Evolutionary conservation across 2,888 invertebrate species (phyloP).

Genomic region (Leptopilina myrica): DNA sequence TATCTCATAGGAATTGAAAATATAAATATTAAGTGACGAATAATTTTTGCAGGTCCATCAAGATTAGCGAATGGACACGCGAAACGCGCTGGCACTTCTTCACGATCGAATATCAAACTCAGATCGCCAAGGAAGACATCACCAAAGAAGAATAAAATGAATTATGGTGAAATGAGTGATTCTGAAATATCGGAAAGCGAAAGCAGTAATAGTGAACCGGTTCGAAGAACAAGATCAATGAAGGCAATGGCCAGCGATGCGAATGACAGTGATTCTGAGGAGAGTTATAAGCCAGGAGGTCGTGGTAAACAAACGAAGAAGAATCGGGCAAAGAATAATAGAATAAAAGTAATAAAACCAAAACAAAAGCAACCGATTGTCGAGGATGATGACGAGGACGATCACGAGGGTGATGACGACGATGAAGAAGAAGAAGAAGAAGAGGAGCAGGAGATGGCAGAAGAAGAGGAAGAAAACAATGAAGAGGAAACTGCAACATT

Average conservation of each 20-base stretch:
- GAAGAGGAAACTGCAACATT: slow-evolving; percentile 8
- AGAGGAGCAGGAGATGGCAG: slow-evolving; percentile 45
- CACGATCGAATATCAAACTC: slow-evolving; percentile 63
- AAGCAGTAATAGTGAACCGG: slow-evolving; percentile 68
- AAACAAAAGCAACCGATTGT: slow-evolving; percentile 57
- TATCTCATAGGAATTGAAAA: no score
- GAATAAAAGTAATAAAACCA: slow-evolving; percentile 53
- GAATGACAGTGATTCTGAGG: slow-evolving; percentile 78
- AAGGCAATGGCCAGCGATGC: slow-evolving; percentile 66
- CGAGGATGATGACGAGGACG: slow-evolving; percentile 59
- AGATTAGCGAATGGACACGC: slow-evolving; percentile 70
- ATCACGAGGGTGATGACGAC: slow-evolving; percentile 53
- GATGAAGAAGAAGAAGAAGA: slow-evolving; percentile 51
- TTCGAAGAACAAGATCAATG: slow-evolving; percentile 66
- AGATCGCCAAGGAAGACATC: slow-evolving; percentile 52
- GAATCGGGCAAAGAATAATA: slow-evolving; percentile 68
- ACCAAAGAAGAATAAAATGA: slow-evolving; percentile 57
- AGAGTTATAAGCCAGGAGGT: slow-evolving; percentile 78
- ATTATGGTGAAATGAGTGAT: slow-evolving; percentile 67
- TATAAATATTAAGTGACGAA: neutral
- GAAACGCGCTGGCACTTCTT: slow-evolving; percentile 60
- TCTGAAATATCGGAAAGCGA: slow-evolving; percentile 68
- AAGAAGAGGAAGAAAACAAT: slow-evolving; percentile 41
- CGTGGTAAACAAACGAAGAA: slow-evolving; percentile 70
- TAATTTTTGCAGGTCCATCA: slow-evolving; percentile 68